phyloP scores from a whole-genome alignment of 2,888 invertebrate species.

The Nemotelus pantherinus region DNA sequence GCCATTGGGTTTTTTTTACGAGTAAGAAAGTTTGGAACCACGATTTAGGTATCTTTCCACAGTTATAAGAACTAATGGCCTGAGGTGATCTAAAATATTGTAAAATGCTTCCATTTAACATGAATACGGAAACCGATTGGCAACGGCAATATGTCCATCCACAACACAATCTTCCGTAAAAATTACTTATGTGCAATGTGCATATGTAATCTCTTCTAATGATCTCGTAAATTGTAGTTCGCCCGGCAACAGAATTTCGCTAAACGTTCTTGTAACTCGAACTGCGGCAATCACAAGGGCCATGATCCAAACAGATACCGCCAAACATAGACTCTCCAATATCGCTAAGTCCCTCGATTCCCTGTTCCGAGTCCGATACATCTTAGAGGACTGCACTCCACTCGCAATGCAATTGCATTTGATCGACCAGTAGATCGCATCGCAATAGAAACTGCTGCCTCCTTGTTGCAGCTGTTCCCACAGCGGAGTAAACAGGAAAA shows the following conservation, averaged over 20 bases:
- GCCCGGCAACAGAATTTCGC: conserved; percentile 17
- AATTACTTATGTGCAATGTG: conserved; percentile 28
- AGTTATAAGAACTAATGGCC: no score
- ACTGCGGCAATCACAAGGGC: conserved; percentile 33
- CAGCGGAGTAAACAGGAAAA: conserved; percentile 27
- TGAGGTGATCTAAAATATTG: no score
- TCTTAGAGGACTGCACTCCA: background rate
- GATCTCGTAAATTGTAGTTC: conserved; percentile 3
- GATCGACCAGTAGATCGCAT: background rate
- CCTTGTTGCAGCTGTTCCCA: conserved; percentile 2
- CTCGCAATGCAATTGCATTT: background rate
- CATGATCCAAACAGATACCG: conserved; percentile 40
- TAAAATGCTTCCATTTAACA: background rate
- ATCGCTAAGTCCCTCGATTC: background rate
- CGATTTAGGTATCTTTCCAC: no score
- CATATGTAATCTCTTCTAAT: conserved; percentile 37
- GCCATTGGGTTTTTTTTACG: no score
- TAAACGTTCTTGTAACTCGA: conserved; percentile 29
- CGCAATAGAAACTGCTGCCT: no score
- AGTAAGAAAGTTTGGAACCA: no score
- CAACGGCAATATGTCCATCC: conserved; percentile 15
- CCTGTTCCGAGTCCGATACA: background rate
- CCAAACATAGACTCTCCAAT: background rate
- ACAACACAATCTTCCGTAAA: conserved; percentile 29
- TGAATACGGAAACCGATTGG: conserved; percentile 28